phyloP scores from a whole-genome alignment of 1,140 invertebrate species.

The Leptestheria dahalacensis region DNA sequence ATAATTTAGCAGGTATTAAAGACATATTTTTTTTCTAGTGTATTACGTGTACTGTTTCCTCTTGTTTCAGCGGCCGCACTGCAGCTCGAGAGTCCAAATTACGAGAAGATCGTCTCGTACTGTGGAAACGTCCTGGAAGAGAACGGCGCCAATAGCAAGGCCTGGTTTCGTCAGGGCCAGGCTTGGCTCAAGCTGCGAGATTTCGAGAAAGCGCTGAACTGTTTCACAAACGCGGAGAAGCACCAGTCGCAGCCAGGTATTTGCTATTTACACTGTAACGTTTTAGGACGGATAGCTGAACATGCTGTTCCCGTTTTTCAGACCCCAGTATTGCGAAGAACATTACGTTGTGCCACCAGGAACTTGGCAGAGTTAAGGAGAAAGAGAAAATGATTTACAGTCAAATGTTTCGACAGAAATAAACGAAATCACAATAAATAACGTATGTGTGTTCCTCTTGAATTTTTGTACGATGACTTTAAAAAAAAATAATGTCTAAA shows the following conservation, averaged over 20 bases:
- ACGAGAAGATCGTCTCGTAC: conserved; percentile 6
- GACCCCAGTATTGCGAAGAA: not conserved
- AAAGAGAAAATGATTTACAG: not conserved
- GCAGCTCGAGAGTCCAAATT: not conserved
- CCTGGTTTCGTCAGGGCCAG: conserved; percentile 6
- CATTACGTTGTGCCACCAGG: not conserved
- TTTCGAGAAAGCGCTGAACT: not conserved
- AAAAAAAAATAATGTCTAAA: too few relatives aligned
- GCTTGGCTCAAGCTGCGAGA: not conserved
- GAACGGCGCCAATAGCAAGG: not conserved
- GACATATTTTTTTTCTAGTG: not conserved
- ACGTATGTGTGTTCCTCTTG: too few relatives aligned
- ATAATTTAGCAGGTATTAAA: conserved; percentile 8
- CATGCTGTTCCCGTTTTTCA: not conserved
- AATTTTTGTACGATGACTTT: too few relatives aligned
- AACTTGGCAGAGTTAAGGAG: not conserved
- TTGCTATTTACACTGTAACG: too few relatives aligned
- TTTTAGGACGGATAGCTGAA: too few relatives aligned
- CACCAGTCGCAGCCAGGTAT: not conserved
- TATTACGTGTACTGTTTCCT: not conserved
- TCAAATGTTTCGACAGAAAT: not conserved
- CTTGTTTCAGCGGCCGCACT: not conserved
- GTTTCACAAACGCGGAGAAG: not conserved
- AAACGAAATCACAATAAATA: too few relatives aligned
- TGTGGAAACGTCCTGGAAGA: not conserved